Conservation (phyloP, 2,888 invertebrate species). For the Leptopilina myrica region DNA sequence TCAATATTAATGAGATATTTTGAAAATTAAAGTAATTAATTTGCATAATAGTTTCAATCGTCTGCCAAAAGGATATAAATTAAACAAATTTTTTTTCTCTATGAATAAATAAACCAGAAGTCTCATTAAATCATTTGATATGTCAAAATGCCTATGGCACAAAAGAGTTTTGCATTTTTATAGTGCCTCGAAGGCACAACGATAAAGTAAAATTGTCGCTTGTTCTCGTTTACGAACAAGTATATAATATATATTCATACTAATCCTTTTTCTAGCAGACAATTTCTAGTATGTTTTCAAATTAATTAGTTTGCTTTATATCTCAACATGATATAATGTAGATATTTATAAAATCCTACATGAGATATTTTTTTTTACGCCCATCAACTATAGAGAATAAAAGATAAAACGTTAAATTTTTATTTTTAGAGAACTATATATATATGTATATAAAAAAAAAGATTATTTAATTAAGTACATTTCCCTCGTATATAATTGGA, state of each 20-base stretch:
- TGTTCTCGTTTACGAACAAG: neutral
- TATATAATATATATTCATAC: neutral
- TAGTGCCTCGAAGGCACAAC: neutral
- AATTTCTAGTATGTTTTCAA: neutral
- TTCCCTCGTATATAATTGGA: conserved; percentile 1
- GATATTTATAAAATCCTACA: neutral
- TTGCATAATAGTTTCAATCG: no score
- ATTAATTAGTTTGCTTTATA: conserved; percentile 1
- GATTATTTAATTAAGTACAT: neutral
- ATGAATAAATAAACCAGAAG: neutral
- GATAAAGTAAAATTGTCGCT: conserved; percentile 11
- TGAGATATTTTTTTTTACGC: neutral
- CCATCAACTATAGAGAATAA: neutral
- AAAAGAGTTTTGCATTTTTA: conserved; percentile 1
- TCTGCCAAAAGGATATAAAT: no score
- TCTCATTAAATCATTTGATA: neutral
- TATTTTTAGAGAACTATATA: neutral
- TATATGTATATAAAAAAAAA: no score
- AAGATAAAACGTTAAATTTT: no score
- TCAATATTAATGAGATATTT: no score
- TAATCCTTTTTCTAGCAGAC: neutral
- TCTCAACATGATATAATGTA: neutral
- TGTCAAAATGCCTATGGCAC: neutral
- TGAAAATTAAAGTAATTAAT: no score
- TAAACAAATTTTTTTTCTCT: neutral